Evolutionary conservation across 1,140 invertebrate genomes (phyloP).

Genomic region (Pseudomyrmex pallidus): DNA sequence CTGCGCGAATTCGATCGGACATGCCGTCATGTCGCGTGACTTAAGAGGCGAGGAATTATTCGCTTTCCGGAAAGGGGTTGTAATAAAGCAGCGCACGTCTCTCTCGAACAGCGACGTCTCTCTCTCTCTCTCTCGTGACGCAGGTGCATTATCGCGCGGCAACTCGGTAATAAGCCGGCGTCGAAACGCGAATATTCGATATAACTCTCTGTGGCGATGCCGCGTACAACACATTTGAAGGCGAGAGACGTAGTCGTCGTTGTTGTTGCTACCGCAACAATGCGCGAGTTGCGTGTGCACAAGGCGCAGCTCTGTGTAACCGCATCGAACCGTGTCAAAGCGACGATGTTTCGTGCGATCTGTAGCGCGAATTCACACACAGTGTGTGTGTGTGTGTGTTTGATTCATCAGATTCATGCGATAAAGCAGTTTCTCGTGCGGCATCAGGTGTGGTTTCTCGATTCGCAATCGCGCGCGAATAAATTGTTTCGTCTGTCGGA

Average conservation of each 20-base stretch:
- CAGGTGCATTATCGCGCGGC: slow-evolving; percentile 24
- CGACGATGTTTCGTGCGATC: slow-evolving; percentile 48
- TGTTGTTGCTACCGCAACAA: slow-evolving; percentile 20
- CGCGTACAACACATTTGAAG: neutral
- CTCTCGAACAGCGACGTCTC: neutral
- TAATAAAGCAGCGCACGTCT: neutral
- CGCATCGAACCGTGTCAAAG: slow-evolving; percentile 60
- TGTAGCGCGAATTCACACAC: neutral
- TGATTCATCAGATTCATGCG: neutral
- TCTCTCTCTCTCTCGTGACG: neutral
- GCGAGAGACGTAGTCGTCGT: neutral
- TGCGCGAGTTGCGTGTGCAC: slow-evolving; percentile 39
- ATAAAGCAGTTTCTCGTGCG: slow-evolving; percentile 14
- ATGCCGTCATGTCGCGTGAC: neutral
- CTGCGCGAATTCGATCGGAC: slow-evolving; percentile 34
- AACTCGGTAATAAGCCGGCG: slow-evolving; percentile 39
- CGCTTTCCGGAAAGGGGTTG: neutral
- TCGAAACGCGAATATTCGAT: slow-evolving; percentile 46
- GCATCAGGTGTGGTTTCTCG: slow-evolving; percentile 8
- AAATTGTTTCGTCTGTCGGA: slow-evolving; percentile 28
- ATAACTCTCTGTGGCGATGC: neutral
- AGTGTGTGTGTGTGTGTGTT: neutral
- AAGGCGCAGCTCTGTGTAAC: slow-evolving; percentile 60
- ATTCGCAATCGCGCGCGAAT: slow-evolving; percentile 29
- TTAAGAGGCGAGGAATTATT: slow-evolving; percentile 47